Evolutionary conservation across 2,797 vertebrate species (phyloP), one percentile per base, ranked within the genome.

Genomic region (Hozukius guyotensis): DNA sequence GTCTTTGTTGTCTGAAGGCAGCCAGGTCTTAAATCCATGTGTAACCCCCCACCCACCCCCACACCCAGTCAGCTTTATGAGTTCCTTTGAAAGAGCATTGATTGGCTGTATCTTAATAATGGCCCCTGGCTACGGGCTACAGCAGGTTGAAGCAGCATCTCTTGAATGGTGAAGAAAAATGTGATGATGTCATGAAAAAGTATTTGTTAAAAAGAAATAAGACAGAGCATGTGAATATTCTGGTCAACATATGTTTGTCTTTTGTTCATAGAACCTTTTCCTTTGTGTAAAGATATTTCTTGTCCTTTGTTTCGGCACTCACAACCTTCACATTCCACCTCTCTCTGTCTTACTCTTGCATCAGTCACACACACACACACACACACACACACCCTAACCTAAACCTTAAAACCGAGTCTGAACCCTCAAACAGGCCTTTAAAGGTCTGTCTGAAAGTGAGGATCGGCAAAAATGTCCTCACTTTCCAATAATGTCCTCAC

Each of bases 1-100:
- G 74, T 71, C 89, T 88, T 89, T 87, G 86, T 90, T 88, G 83
- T 87, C 82, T 83, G 84, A 76, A 80, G 71, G 77, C 80, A 80
- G 68, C 69, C 80, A 82, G 78, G 36, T 84, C 79, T 84, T 85
- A 88, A 87, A 86, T 86, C 65, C 76, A 78, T 46, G 56, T 32
- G 64, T 68, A 53, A 0, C 62, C 80, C 52, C 65, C 25, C 69
- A 32, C 8, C 66, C 34, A n/a, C 55, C 24, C 59, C 46, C 73
- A 34, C 63, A 71, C 13, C 24, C 27, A 49, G 32, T 13, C 52
- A 57, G 38, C 81, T 80, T 81, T 66, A 74, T 71, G 84, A 75
- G 71, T 24, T 77, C 68, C 70, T 82, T 75, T 75, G 63, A 84
- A 67, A 87, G 49, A 34, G 24, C 81, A 67, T 42, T 70, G 71